Evolutionary conservation across 2,888 invertebrate genomes (phyloP), one percentile per base, ranked within the genome.

Genomic region (Sinohyriopsis cumingii): DNA sequence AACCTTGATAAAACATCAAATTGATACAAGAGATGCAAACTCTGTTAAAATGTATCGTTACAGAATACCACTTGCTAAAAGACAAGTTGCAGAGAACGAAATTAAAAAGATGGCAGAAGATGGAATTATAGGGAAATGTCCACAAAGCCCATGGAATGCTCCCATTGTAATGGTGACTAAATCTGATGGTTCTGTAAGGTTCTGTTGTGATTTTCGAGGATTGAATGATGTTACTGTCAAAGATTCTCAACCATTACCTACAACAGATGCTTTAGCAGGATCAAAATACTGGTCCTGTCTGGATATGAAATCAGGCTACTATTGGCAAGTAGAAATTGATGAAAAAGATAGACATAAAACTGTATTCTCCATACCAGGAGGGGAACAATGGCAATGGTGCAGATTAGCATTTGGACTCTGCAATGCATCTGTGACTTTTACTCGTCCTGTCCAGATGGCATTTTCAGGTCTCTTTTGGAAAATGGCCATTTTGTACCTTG

Each of bases 391-490:
- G 72, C 74, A 77, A 55, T 75, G 67, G n/a, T 71, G 56, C 9
- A 68, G 69, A 18, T 65, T 75, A 63, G 68, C 74, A 18, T 77
- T 72, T 67, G 77, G 74, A n/a, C 57, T 77, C 1, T 66, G 61
- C 55, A 70, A 71, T 64, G 66, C 67, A 7, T 64, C 73, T 18
- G 76, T 68, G 19, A 70, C 66, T 1, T 77, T 70, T 55, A 68
- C 72, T 45, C 28, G 72, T 5, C 33, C 72, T 6, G 72, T 74
- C 72, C 61, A 74, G 25, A n/a, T 19, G 18, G 62, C 74, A 9
- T 65, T 74, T 22, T 15, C 66, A 18, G 71, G 70, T 19, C 53
- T 71, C 3, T 64, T 66, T 7, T 77, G 67, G 71, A 65, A 77
- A 67, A 61, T 54, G 5, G 66, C 65, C 57, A 63, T 75, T 1